Evolutionary conservation across 2,797 vertebrate species (phyloP), one percentile per base, ranked within the genome.

Genomic region (Sebastes steindachneri): DNA sequence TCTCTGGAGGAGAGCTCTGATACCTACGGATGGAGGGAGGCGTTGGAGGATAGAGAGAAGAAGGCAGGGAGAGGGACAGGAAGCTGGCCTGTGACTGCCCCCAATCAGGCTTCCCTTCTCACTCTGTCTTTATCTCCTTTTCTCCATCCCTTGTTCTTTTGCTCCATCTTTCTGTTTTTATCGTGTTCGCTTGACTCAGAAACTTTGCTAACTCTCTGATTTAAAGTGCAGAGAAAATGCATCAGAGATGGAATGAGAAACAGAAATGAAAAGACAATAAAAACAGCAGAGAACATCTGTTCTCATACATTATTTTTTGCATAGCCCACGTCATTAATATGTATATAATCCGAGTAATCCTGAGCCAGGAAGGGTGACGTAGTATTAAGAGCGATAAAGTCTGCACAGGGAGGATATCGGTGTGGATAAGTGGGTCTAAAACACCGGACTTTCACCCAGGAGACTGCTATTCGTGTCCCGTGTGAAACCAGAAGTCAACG

Each of bases 31-130:
- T 7, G 26, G 75, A 72, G 69, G 55, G 28, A 71, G 26, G 28
- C 41, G 54, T 23, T 3, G 75, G 71, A 28, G 57, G 73, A 37
- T 4, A 12, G 53, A 9, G 71, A 62, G 55, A 64, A 41, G 48
- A 68, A 58, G 48, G 70, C 63, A 71, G 45, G n/a, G 21, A 75
- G 58, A 83, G 74, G 83, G 83, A 90, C 85, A 83, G 75, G 78
- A 79, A 77, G 45, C 60, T 88, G 89, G 85, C 85, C 84, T 79
- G 73, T 78, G 71, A 85, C 83, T 93, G 87, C 82, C 79, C 85
- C 89, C 91, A 91, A 94, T 94, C 91, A 93, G 67, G 83, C 79
- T 81, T 80, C 73, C 65, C 45, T 86, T 91, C 88, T 84, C 53
- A 25, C 48, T 64, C 60, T 35, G 53, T 86, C 72, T 86, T 88